Percentiles rank a stretch among this genome's conserved stretches.
phyloP scores from a whole-genome alignment of 2,888 invertebrate species.

The Drosophila seclusa region DNA sequence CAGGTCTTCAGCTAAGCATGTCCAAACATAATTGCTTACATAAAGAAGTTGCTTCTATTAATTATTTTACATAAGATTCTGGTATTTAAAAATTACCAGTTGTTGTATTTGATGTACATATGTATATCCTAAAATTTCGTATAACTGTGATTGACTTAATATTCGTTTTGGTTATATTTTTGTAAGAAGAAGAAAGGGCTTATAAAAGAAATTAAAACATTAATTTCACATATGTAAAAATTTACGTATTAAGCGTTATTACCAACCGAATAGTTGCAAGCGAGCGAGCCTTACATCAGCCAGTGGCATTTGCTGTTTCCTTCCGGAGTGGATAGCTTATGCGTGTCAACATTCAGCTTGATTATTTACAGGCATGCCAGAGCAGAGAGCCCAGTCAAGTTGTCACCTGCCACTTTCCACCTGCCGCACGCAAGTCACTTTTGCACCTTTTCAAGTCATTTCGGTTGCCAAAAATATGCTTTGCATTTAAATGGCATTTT shows the following conservation, averaged over 20 bases:
- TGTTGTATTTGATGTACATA: background rate
- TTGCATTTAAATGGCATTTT: constrained; percentile 76
- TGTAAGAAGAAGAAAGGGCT: background rate
- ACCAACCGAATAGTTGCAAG: background rate
- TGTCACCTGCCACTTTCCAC: constrained; percentile 14
- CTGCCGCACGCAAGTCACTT: constrained; percentile 35
- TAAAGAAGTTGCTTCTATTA: background rate
- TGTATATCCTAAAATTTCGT: background rate
- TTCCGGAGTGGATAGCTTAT: constrained; percentile 33
- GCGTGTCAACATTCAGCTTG: constrained; percentile 58
- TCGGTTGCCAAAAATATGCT: constrained; percentile 66
- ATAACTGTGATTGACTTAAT: background rate
- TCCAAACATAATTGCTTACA: background rate
- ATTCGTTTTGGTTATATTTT: background rate
- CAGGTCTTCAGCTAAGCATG: background rate
- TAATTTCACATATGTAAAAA: background rate
- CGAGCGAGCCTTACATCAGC: background rate
- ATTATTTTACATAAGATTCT: background rate
- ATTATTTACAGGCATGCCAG: constrained; percentile 50
- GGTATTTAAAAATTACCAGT: background rate
- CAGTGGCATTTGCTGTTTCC: constrained; percentile 10
- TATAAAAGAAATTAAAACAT: background rate
- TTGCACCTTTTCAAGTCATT: constrained; percentile 55
- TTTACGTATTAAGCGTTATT: background rate
- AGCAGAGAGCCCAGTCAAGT: constrained; percentile 17